Evolutionary conservation across 2,888 invertebrate genomes (phyloP).

Genomic region (Morpho deidamia): DNA sequence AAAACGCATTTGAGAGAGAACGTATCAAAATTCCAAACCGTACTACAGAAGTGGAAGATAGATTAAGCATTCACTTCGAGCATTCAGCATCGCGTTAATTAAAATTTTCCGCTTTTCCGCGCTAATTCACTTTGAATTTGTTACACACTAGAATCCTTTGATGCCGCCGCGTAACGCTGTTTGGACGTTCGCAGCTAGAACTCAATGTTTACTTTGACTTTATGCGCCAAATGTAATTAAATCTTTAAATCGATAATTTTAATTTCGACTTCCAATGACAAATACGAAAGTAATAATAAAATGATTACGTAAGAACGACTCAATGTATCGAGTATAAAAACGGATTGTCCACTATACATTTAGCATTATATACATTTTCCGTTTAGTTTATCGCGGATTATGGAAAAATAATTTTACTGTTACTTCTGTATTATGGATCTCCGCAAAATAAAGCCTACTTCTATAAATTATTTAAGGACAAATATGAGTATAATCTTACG

Average conservation of each 20-base stretch:
- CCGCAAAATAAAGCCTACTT: no score
- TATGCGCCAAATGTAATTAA: slow-evolving; percentile 1
- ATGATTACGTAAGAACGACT: no score
- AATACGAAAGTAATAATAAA: no score
- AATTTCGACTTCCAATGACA: neutral
- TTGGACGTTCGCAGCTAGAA: neutral
- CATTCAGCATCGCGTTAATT: slow-evolving; percentile 11
- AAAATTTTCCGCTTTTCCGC: slow-evolving; percentile 18
- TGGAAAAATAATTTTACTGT: no score
- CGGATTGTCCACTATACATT: no score
- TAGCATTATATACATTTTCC: no score
- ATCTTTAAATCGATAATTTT: neutral
- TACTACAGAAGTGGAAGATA: neutral
- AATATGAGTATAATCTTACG: no score
- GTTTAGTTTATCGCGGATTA: no score
- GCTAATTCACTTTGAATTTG: slow-evolving; percentile 17
- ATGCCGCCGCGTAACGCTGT: slow-evolving; percentile 4
- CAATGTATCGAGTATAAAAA: no score
- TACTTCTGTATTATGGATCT: no score
- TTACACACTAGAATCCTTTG: slow-evolving; percentile 14
- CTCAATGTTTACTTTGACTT: neutral
- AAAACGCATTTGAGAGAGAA: neutral
- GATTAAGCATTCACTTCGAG: slow-evolving; percentile 4
- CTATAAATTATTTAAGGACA: no score
- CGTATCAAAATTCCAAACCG: neutral